These are phyloP conservation scores for Peromyscus polionotus DNA, from an alignment of 2,113 vertebrate genomes.

Conservation along the genomic window DNA sequence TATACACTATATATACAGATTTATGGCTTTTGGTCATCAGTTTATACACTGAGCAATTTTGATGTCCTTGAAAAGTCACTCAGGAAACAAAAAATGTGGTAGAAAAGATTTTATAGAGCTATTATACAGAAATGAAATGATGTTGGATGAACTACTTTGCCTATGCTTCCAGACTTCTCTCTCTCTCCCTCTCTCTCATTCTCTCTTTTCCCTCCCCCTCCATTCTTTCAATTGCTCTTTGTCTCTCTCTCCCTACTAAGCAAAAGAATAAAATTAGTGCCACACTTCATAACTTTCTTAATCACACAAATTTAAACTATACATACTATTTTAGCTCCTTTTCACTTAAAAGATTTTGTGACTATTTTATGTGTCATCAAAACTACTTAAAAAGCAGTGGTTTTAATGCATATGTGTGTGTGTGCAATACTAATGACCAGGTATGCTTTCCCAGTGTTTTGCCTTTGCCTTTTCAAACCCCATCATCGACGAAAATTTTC, in stretches of 20 bases:
- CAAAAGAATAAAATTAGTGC: background rate
- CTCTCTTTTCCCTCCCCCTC: background rate
- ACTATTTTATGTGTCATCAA: background rate
- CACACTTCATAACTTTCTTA: background rate
- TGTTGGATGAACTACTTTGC: background rate
- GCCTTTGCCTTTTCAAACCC: constrained; percentile 10
- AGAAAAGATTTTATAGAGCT: background rate
- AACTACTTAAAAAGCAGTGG: background rate
- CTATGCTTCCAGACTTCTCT: background rate
- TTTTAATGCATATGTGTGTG: background rate
- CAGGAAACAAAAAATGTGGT: constrained; percentile 30
- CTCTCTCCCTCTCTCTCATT: background rate
- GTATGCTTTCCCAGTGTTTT: background rate
- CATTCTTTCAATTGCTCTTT: background rate
- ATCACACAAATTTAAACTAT: background rate
- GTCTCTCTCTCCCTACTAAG: background rate
- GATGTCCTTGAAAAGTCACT: constrained; percentile 56
- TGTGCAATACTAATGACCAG: background rate
- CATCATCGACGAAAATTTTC: background rate
- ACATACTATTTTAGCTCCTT: background rate
- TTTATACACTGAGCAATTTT: constrained; percentile 35
- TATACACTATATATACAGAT: background rate
- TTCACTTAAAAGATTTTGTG: background rate
- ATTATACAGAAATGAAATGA: constrained; percentile 27
- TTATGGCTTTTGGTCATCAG: background rate